Percentiles rank a stretch among this genome's conserved stretches.
Evolutionary conservation across 1,140 invertebrate species (phyloP).

Genomic region (Monomorium pharaonis): DNA sequence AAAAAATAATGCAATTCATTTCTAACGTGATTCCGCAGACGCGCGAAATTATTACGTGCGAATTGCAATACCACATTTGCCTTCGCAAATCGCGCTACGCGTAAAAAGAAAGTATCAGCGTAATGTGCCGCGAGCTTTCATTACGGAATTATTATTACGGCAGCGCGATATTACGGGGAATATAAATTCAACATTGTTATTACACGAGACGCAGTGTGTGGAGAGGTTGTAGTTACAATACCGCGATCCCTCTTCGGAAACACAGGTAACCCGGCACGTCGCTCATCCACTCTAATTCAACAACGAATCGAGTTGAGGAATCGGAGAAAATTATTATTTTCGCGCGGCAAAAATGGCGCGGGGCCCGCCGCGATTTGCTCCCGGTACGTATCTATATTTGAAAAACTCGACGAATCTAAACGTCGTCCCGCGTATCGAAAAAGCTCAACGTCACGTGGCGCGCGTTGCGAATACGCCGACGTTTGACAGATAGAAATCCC

Average conservation of each 20-base stretch:
- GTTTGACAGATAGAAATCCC: constrained; percentile 37
- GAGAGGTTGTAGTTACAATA: neutral
- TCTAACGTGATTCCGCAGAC: neutral
- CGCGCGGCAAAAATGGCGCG: neutral
- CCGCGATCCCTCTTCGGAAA: neutral
- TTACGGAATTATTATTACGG: neutral
- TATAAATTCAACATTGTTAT: neutral
- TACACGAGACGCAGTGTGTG: no score
- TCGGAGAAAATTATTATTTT: neutral
- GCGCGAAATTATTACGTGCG: neutral
- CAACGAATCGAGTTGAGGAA: no score
- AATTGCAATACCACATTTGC: neutral
- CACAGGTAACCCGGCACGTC: neutral
- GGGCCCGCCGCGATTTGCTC: neutral
- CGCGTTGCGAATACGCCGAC: neutral
- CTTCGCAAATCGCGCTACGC: neutral
- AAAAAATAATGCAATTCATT: neutral
- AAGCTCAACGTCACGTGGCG: constrained; percentile 10
- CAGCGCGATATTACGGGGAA: neutral
- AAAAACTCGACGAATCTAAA: constrained; percentile 14
- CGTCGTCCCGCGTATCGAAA: neutral
- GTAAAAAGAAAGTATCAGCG: neutral
- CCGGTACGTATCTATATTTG: neutral
- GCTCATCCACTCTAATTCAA: neutral
- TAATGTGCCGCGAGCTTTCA: neutral